Base-by-base conservation (phyloP, 2,113 vertebrate genomes). In the Cyanoderma ruficeps region DNA sequence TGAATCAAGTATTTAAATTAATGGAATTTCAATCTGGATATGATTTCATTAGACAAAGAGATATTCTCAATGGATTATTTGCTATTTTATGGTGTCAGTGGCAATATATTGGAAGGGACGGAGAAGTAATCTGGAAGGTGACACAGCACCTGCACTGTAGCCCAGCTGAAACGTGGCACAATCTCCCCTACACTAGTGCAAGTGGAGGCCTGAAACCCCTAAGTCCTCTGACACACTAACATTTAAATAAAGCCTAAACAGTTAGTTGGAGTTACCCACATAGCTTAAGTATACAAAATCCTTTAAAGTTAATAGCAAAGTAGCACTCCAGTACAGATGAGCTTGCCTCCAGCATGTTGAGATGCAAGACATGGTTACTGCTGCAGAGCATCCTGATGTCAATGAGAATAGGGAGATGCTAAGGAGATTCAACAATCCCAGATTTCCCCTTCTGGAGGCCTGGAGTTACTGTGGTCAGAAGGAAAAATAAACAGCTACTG, bases 11-110 rank as follows among this genome's bases (percentile, higher is more conserved):
- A 76, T 76, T 90, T 82, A 85, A 79, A 75, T 78, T 37, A 79
- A 79, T 60, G 37, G 22, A 64, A 64, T 89, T 92, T 94, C 70
- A 90, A 39, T 55, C 71, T 63, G 78, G 44, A 41, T 70, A 71
- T 13, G 10, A 82, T 91, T 90, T 89, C 41, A 87, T 44, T 87
- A 63, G 49, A 57, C 23, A 71, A 83, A 85, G 19, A 96, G 89
- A 81, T 85, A 87, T 57, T 91, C 80, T 87, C 37, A 65, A 3
- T 25, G 4, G 39, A 44, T 80, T 90, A 59, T 80, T 77, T 90
- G 28, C 24, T 46, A 72, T 72, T 87, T 88, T 83, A 63, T 87
- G 37, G 11, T 52, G 60, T 57, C 53, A 90, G 24, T 15, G 5
- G 35, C n/a, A 75, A 68, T 47, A 67, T 19, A 55, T 10, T 20